These are phyloP conservation scores for Drosophila limbata DNA, from an alignment of 2,888 invertebrate species.

Conservation along the genomic window DNA sequence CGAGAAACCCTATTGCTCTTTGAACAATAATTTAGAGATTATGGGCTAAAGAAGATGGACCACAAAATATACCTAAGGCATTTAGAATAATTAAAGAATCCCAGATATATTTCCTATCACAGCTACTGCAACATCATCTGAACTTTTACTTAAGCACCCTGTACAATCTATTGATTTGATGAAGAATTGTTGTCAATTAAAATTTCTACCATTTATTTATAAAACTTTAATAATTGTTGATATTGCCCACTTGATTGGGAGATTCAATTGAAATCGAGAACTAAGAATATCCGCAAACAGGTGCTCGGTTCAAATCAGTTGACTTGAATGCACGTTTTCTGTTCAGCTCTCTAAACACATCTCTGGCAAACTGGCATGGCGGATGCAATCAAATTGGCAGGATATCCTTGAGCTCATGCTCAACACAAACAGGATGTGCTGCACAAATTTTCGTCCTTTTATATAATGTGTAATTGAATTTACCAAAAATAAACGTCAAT, in stretches of 20 bases:
- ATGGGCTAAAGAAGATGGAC: neutral
- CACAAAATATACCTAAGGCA: neutral
- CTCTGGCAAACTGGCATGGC: conserved; percentile 7
- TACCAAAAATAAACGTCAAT: conserved; percentile 55
- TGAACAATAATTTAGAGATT: neutral
- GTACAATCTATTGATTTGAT: conserved; percentile 4
- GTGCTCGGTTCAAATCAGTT: conserved; percentile 52
- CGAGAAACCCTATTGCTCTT: too few species aligned
- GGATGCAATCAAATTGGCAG: conserved; percentile 50
- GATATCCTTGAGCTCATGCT: conserved; percentile 54
- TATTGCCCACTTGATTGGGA: conserved; percentile 7
- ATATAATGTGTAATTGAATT: conserved; percentile 55
- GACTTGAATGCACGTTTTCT: conserved; percentile 24
- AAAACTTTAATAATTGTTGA: conserved; percentile 20
- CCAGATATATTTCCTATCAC: neutral
- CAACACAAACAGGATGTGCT: conserved; percentile 42
- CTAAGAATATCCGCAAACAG: conserved; percentile 19
- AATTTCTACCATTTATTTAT: neutral
- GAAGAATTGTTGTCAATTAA: conserved; percentile 23
- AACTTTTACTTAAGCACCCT: conserved; percentile 6
- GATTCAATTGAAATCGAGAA: conserved; percentile 37
- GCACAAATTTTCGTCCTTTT: conserved; percentile 32
- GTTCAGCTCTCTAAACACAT: conserved; percentile 5
- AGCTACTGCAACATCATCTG: neutral
- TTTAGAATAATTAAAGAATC: neutral